These are phyloP conservation scores for Caenorhabditis angaria DNA, from an alignment of 2,888 invertebrate genomes.

Conservation along the genomic window DNA sequence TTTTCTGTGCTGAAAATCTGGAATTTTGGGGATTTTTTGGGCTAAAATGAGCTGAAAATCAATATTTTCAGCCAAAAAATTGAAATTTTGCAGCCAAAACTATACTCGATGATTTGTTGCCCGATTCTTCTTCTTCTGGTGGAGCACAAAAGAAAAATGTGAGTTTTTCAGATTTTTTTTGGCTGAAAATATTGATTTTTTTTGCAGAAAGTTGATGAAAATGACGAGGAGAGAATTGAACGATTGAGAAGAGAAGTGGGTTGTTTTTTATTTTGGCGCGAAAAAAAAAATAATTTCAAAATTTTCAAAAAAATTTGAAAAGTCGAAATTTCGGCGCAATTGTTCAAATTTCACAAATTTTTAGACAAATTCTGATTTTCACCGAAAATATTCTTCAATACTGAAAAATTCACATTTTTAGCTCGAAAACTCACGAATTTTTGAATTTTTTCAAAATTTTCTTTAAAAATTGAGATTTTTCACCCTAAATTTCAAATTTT, in stretches of 20 bases:
- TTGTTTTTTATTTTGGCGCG: not conserved
- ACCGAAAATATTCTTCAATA: too few relatives aligned
- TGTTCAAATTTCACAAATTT: too few relatives aligned
- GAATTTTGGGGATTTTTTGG: not conserved
- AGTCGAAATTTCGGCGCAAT: not conserved
- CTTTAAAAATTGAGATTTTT: not conserved
- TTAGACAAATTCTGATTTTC: too few relatives aligned
- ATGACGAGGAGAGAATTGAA: conserved; percentile 32
- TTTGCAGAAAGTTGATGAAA: conserved; percentile 27
- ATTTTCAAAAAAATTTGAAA: not conserved
- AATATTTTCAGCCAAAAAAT: not conserved
- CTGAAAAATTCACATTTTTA: too few relatives aligned
- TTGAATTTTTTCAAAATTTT: not conserved
- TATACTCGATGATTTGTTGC: conserved; percentile 24
- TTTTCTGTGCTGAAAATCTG: not conserved
- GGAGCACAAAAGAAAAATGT: not conserved
- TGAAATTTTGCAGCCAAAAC: not conserved
- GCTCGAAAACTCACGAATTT: too few relatives aligned
- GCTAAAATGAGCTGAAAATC: too few relatives aligned
- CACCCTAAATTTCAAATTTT: not conserved
- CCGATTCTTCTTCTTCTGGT: conserved; percentile 3
- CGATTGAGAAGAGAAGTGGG: conserved; percentile 32
- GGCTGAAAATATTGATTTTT: not conserved
- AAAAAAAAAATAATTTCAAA: too few relatives aligned
- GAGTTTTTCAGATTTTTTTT: not conserved